Conservation (phyloP, 2,113 vertebrate species). For the Erythrolamprus reginae region DNA sequence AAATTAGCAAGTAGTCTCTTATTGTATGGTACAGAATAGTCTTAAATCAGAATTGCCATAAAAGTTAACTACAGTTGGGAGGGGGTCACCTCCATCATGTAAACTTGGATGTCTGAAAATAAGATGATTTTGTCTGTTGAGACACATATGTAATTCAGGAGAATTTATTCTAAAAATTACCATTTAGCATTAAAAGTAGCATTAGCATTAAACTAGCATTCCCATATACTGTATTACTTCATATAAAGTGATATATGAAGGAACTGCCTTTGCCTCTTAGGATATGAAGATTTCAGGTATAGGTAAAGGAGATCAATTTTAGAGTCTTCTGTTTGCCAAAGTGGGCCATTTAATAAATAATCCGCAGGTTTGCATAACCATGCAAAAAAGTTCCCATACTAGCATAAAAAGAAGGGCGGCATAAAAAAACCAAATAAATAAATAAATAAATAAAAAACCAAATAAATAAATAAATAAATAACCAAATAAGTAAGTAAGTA, state of each 20-base stretch:
- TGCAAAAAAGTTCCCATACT: neutral
- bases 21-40: neutral
- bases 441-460: too few relatives aligned
- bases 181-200: neutral
- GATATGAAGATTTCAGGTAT: neutral
- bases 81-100: neutral
- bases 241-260: neutral
- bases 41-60: neutral
- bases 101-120: neutral
- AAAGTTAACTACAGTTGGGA: neutral
- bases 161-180: neutral
- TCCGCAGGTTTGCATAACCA: neutral
- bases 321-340: neutral
- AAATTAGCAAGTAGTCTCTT: neutral
- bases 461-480: too few relatives aligned
- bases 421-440: too few relatives aligned
- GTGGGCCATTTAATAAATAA: neutral
- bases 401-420: too few relatives aligned
- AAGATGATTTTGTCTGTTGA: neutral
- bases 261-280: neutral
- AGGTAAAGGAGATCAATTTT: neutral
- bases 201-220: neutral
- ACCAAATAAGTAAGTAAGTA: too few relatives aligned
- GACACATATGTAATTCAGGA: neutral
- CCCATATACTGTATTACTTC: neutral